Evolutionary conservation across 2,797 vertebrate genomes (phyloP), one percentile per base, ranked within the genome.

Genomic region (Pangasius krempfi): DNA sequence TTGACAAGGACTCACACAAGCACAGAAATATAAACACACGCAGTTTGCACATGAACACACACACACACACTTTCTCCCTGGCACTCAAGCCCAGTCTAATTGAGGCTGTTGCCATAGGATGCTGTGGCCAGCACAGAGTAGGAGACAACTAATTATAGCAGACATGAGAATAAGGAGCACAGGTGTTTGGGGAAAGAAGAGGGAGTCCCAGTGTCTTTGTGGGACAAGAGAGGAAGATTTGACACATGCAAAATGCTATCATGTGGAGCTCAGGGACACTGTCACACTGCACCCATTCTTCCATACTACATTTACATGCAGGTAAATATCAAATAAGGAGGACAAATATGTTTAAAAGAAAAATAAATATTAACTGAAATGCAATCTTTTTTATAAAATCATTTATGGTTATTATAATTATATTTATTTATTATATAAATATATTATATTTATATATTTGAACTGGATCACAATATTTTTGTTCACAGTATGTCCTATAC

Each of bases 51-150:
- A 66, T 10, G 86, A 76, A 33, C 44, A 62, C 40, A 78, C 72
- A 88, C 25, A 72, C 86, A 84, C 33, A 86, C n/a, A 60, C 5
- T 44, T 60, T 76, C 64, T 88, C 54, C 54, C 66, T 85, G 40
- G 72, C 84, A 80, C 56, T 89, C 75, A 58, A 89, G 73, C 62
- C 92, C 90, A 83, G 89, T 86, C 79, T 92, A 92, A 95, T 87
- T 94, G 92, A 89, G 88, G 92, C 89, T 85, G 89, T 94, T 95
- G 92, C 92, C 92, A 90, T 90, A 93, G 92, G 91, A 91, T 72
- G 81, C 58, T 64, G 70, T 80, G 78, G 76, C 86, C 88, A 85
- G 89, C 88, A 87, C 84, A 93, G 91, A 90, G 88, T 89, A 89
- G 86, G 89, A 89, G 87, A 60, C 82, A 83, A 89, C 93, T 94